Percentiles rank a stretch among this genome's conserved stretches.
These are phyloP conservation scores for Chauna torquata DNA, from an alignment of 2,113 vertebrate genomes.

Conservation along the genomic window DNA sequence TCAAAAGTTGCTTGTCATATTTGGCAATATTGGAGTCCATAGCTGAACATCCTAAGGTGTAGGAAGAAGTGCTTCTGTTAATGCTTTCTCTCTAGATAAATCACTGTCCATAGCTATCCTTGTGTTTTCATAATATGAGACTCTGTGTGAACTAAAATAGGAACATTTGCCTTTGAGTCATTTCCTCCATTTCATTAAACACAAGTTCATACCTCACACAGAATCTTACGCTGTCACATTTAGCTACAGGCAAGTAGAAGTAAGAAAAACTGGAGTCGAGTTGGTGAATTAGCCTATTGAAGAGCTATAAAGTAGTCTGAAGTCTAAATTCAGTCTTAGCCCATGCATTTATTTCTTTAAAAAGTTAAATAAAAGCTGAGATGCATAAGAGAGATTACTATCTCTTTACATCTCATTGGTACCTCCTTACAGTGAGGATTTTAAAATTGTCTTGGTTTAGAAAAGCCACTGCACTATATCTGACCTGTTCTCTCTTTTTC, in stretches of 20 bases:
- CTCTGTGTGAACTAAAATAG: not conserved
- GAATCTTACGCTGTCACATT: slow-evolving; percentile 46
- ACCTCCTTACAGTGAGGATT: not conserved
- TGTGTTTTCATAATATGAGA: slow-evolving; percentile 24
- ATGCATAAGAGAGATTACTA: not conserved
- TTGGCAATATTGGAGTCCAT: not conserved
- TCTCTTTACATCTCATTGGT: not conserved
- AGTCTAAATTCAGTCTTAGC: slow-evolving; percentile 9
- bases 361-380: slow-evolving; percentile 16
- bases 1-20: not conserved
- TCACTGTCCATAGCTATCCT: slow-evolving; percentile 10
- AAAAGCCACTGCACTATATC: not conserved
- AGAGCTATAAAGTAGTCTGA: slow-evolving; percentile 17
- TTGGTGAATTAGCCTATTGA: slow-evolving; percentile 26
- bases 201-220: slow-evolving; percentile 28
- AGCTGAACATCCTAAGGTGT: not conserved
- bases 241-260: slow-evolving; percentile 40
- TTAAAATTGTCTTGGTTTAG: not conserved
- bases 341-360: not conserved
- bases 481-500: not conserved
- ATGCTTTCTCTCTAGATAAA: not conserved
- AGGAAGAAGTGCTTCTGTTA: not conserved
- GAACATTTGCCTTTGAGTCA: slow-evolving; percentile 47
- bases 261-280: slow-evolving; percentile 18
- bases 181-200: slow-evolving; percentile 61